Percentiles rank a stretch among this genome's conserved stretches.
Conservation (phyloP, 2,113 vertebrate genomes). For the Salvelinus alpinus region DNA sequence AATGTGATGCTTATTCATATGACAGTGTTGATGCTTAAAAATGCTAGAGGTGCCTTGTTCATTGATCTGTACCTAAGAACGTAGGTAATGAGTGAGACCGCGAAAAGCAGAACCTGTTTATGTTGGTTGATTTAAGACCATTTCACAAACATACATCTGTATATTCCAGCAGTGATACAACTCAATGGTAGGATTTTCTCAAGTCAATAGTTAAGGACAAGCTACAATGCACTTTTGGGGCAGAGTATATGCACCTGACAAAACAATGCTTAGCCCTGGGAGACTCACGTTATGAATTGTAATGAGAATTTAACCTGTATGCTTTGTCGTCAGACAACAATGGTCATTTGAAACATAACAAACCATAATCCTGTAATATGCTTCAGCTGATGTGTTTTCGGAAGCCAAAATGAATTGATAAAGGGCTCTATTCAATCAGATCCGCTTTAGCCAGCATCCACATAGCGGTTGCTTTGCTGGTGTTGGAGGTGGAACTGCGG, state of each 20-base stretch:
- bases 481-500: no score
- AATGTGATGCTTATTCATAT: constrained; percentile 65
- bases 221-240: constrained; percentile 73
- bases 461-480: no score
- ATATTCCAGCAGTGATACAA: constrained; percentile 46
- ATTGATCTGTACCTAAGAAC: constrained; percentile 77
- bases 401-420: constrained; percentile 35
- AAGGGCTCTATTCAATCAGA: neutral
- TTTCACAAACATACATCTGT: constrained; percentile 47
- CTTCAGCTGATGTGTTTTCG: constrained; percentile 35
- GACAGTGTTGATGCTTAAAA: constrained; percentile 74
- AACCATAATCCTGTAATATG: constrained; percentile 42
- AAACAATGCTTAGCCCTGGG: constrained; percentile 48
- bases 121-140: constrained; percentile 38
- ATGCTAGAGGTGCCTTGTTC: constrained; percentile 81
- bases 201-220: constrained; percentile 47
- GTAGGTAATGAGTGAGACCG: constrained; percentile 57
- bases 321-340: constrained; percentile 39
- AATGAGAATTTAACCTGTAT: constrained; percentile 36
- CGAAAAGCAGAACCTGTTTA: constrained; percentile 56
- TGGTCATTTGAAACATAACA: constrained; percentile 34
- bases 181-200: constrained; percentile 53
- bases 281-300: constrained; percentile 20
- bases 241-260: constrained; percentile 48
- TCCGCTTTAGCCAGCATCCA: no score